These are phyloP conservation scores for Stenodera caucasica DNA, from an alignment of 2,888 invertebrate genomes.

Conservation along the genomic window DNA sequence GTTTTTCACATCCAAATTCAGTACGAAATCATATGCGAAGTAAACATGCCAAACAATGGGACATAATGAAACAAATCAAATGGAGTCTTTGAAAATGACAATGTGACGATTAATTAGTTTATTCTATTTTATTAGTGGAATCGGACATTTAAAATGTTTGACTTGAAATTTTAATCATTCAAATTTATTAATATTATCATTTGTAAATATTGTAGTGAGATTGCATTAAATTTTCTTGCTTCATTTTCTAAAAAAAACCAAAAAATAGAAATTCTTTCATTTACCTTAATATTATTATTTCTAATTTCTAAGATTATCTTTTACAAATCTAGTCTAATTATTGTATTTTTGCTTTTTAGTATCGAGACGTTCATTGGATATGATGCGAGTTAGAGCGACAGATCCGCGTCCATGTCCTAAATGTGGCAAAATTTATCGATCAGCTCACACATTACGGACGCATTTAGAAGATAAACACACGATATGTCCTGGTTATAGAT, in stretches of 20 bases:
- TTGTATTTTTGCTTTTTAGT: constrained; percentile 56
- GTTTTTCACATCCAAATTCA: constrained; percentile 82
- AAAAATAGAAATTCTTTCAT: constrained; percentile 3
- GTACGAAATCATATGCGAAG: constrained; percentile 86
- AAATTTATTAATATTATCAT: constrained; percentile 12
- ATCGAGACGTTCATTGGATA: constrained; percentile 78
- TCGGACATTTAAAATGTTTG: constrained; percentile 27
- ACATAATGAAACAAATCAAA: constrained; percentile 78
- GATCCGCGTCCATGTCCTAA: constrained; percentile 92
- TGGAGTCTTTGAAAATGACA: constrained; percentile 64
- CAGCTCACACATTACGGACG: constrained; percentile 87
- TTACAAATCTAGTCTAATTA: background rate
- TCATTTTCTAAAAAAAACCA: constrained; percentile 7
- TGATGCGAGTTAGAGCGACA: constrained; percentile 85
- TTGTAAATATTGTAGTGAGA: constrained; percentile 23
- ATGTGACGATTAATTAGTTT: no score
- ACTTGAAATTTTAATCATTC: constrained; percentile 16
- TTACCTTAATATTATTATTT: background rate
- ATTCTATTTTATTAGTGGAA: no score
- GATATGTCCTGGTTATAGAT: constrained; percentile 88
- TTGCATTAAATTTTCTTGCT: constrained; percentile 22
- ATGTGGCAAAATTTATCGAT: constrained; percentile 90
- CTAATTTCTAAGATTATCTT: constrained; percentile 1
- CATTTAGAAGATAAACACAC: constrained; percentile 94
- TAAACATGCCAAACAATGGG: constrained; percentile 81